Evolutionary conservation across 2,797 vertebrate species (phyloP).

Genomic region (Eleutherodactylus coqui): DNA sequence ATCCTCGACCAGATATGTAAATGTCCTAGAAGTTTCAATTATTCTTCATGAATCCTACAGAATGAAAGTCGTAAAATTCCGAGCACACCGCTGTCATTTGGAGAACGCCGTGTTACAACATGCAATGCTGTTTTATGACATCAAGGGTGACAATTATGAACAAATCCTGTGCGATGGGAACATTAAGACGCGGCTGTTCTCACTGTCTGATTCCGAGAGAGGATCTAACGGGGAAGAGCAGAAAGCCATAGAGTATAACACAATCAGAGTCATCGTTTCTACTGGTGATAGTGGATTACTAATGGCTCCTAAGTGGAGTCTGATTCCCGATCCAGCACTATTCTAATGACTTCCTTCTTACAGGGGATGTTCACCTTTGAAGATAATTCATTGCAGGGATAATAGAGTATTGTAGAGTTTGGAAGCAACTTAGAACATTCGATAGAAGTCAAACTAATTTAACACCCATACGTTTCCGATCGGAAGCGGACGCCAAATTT

Average conservation of each 20-base stretch:
- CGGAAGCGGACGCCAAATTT: neutral
- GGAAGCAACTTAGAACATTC: neutral
- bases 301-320: neutral
- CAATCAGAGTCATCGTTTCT: neutral
- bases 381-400: neutral
- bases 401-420: neutral
- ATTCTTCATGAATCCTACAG: neutral
- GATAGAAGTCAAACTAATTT: neutral
- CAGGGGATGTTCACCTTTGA: neutral
- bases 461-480: neutral
- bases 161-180: constrained; percentile 49
- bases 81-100: constrained; percentile 13
- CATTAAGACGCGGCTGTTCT: constrained; percentile 16
- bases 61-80: constrained; percentile 23
- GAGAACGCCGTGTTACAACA: constrained; percentile 20
- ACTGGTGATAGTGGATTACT: neutral
- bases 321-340: too few relatives aligned
- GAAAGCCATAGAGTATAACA: neutral
- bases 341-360: neutral
- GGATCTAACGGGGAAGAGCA: neutral
- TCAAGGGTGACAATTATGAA: constrained; percentile 33
- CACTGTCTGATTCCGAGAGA: constrained; percentile 9
- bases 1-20: neutral
- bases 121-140: constrained; percentile 29
- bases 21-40: neutral